phyloP scores from a whole-genome alignment of 2,888 invertebrate species.

The Pseudococcus viburni region DNA sequence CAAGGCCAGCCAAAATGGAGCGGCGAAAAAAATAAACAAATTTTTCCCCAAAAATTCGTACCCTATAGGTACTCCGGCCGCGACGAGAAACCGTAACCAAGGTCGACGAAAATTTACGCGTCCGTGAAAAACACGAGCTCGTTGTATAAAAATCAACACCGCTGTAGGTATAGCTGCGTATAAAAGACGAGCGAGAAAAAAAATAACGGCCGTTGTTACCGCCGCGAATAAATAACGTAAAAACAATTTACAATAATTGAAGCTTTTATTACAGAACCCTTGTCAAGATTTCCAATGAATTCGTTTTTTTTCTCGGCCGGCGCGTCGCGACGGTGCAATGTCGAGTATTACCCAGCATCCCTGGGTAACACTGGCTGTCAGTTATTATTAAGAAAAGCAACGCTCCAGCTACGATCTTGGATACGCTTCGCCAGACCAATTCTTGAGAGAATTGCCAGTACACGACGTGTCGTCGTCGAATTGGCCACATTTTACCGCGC shows the following conservation, averaged over 20 bases:
- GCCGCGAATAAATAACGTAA: not conserved
- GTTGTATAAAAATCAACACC: not conserved
- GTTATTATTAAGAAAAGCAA: constrained; percentile 18
- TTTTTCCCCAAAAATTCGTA: not conserved
- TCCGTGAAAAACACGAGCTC: not conserved
- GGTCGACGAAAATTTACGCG: not conserved
- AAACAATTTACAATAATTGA: constrained; percentile 50
- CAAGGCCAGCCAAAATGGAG: not conserved
- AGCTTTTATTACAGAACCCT: constrained; percentile 42
- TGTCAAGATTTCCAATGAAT: constrained; percentile 26
- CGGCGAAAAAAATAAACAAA: not conserved
- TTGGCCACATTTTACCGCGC: not conserved
- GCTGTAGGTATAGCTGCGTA: not conserved
- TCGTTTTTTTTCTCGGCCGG: not conserved
- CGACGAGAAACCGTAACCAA: not conserved
- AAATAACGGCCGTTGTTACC: constrained; percentile 11
- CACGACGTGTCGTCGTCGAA: not conserved
- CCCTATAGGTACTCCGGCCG: too few relatives aligned
- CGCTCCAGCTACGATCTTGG: not conserved
- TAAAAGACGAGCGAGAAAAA: constrained; percentile 6
- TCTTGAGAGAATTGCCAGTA: not conserved
- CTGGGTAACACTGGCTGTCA: constrained; percentile 32
- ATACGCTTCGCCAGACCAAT: constrained; percentile 3
- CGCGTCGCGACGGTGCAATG: not conserved
- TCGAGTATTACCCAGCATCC: constrained; percentile 21